Evolutionary conservation across 2,797 vertebrate genomes (phyloP), one percentile per base, ranked within the genome.

Genomic region (Zenarchopterus dispar): DNA sequence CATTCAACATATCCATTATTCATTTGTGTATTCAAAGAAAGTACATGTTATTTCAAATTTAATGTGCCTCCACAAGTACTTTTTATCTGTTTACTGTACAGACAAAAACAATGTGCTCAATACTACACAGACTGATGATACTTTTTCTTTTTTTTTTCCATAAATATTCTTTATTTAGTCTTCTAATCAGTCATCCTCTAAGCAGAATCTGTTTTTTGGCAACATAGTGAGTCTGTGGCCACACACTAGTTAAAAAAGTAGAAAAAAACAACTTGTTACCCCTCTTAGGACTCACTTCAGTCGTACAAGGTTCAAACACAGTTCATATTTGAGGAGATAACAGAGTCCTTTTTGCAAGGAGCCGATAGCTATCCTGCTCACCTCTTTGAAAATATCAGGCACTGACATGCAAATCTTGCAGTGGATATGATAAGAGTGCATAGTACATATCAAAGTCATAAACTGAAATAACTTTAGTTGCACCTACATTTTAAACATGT

Each of bases 271-370:
- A 39, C 16, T 18, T 66, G 56, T 42, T 59, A 46, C 19, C 67
- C 24, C 24, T 73, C 61, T 82, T 67, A 55, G 57, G 62, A 77
- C 71, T 47, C 19, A 26, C 52, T 56, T 70, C 62, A 46, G 43
- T 62, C 49, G 28, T 42, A 15, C 65, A 51, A 66, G 77, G 72
- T 80, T 79, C 71, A 78, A 24, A 55, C 68, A 47, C 60, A 69
- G 68, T 77, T 77, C 18, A 36, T 58, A 73, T 73, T 68, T 56
- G 53, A 80, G 46, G 65, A 67, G 63, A 59, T 36, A 47, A 67
- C 48, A 47, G 36, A 71, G 41, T 73, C 63, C 47, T 78, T 58
- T n/a, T 76, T 62, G 75, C 43, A 3, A 10, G 22, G 52, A 64
- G 63, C 70, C 50, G 58, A 36, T 39, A 39, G 36, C 36, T 15